phyloP scores from a whole-genome alignment of 2,888 invertebrate species.

The Saturnia japonica region DNA sequence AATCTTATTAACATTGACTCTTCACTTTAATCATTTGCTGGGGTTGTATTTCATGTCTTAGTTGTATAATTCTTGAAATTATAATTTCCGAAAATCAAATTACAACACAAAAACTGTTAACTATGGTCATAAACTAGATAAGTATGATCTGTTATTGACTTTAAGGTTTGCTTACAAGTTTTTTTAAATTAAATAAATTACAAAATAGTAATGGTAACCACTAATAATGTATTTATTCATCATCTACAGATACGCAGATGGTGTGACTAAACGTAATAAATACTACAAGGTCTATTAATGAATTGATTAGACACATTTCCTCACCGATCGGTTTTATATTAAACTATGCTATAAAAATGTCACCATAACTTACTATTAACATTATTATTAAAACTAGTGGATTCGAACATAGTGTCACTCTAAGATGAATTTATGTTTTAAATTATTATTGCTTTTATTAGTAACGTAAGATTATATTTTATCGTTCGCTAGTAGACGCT shows the following conservation, averaged over 20 bases:
- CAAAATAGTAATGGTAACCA: neutral
- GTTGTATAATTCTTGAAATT: no score
- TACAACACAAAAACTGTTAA: no score
- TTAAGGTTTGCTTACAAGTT: no score
- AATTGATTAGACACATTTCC: neutral
- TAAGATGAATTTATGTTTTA: slow-evolving; percentile 1
- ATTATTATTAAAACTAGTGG: neutral
- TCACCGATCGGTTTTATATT: slow-evolving; percentile 9
- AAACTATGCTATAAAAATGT: slow-evolving; percentile 3
- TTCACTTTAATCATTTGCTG: no score
- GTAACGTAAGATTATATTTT: neutral
- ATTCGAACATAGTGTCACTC: neutral
- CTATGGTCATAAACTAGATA: no score
- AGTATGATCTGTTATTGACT: no score
- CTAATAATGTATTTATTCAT: neutral
- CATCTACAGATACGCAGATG: neutral
- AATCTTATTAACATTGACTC: no score
- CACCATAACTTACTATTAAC: neutral
- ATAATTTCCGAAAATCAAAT: no score
- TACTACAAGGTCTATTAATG: neutral
- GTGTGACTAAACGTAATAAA: neutral
- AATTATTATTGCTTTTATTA: neutral
- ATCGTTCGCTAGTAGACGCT: neutral
- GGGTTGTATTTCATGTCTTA: no score
- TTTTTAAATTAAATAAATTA: neutral